Evolutionary conservation across 2,797 vertebrate species (phyloP).

Genomic region (Amblyopsis hoosieri): DNA sequence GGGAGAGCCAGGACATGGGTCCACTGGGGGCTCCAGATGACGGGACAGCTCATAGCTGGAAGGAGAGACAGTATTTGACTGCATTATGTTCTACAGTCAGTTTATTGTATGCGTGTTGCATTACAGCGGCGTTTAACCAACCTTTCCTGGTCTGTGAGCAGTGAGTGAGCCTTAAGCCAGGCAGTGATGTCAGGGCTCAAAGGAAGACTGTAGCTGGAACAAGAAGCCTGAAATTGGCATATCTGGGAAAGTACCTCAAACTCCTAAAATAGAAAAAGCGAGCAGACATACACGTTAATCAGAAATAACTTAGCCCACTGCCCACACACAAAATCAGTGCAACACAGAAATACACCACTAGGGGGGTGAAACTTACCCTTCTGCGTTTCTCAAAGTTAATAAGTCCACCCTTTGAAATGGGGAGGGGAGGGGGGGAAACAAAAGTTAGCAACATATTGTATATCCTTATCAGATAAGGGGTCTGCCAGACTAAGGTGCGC

Average conservation of each 20-base stretch:
- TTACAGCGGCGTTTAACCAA: slow-evolving; percentile 42
- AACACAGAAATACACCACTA: slow-evolving; percentile 25
- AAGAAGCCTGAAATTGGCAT: slow-evolving; percentile 83
- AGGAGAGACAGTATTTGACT: background rate
- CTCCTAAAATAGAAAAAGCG: slow-evolving; percentile 70
- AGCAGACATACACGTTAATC: background rate
- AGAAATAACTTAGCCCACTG: background rate
- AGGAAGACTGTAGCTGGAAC: slow-evolving; percentile 76
- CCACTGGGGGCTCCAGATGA: slow-evolving; percentile 84
- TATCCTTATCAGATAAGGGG: background rate
- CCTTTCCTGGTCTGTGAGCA: slow-evolving; percentile 89
- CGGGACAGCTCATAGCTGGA: slow-evolving; percentile 85
- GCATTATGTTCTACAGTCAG: background rate
- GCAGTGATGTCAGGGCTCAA: slow-evolving; percentile 56
- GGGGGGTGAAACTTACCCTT: slow-evolving; percentile 77
- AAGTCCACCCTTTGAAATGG: slow-evolving; percentile 76
- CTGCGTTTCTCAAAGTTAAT: slow-evolving; percentile 93
- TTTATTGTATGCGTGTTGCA: background rate
- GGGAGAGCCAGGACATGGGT: slow-evolving; percentile 86
- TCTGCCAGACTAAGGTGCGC: background rate
- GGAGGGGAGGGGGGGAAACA: background rate
- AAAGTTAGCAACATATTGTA: background rate
- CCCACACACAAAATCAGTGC: too few species aligned
- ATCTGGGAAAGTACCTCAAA: slow-evolving; percentile 88
- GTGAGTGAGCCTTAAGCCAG: slow-evolving; percentile 75